Percentiles rank a stretch among this genome's conserved stretches.
Conservation (phyloP, 1,140 invertebrate species). For the Drosophila persimilis region DNA sequence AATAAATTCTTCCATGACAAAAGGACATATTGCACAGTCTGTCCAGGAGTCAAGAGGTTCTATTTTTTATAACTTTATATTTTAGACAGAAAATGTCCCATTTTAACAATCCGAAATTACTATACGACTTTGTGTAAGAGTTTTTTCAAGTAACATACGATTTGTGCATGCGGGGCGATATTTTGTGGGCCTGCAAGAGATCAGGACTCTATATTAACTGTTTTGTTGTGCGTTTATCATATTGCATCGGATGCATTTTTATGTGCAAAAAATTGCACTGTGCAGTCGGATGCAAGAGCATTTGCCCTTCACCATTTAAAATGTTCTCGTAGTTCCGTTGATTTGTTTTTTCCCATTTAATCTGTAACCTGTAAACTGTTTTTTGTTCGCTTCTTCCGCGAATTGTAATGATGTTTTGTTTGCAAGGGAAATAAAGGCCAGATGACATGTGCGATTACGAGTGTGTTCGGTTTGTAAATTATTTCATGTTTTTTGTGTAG, state of each 20-base stretch:
- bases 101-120: too few relatives aligned
- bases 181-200: too few relatives aligned
- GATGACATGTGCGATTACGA: conserved; percentile 76
- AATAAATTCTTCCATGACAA: too few relatives aligned
- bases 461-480: conserved; percentile 41
- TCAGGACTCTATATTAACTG: too few relatives aligned
- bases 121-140: too few relatives aligned
- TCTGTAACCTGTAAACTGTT: not conserved
- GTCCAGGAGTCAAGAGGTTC: not conserved
- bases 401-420: conserved; percentile 69
- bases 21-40: not conserved
- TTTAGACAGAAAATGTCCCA: too few relatives aligned
- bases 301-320: conserved; percentile 33
- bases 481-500: conserved; percentile 11
- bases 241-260: too few relatives aligned
- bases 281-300: conserved; percentile 1
- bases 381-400: conserved; percentile 17
- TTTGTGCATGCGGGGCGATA: too few relatives aligned
- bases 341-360: conserved; percentile 9
- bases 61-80: too few relatives aligned
- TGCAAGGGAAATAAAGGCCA: conserved; percentile 63
- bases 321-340: conserved; percentile 26
- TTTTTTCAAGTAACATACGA: too few relatives aligned
- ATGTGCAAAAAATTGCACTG: too few relatives aligned
- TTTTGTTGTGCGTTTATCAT: too few relatives aligned